Evolutionary conservation across 2,113 vertebrate species (phyloP).

Genomic region (Argyrosomus japonicus): DNA sequence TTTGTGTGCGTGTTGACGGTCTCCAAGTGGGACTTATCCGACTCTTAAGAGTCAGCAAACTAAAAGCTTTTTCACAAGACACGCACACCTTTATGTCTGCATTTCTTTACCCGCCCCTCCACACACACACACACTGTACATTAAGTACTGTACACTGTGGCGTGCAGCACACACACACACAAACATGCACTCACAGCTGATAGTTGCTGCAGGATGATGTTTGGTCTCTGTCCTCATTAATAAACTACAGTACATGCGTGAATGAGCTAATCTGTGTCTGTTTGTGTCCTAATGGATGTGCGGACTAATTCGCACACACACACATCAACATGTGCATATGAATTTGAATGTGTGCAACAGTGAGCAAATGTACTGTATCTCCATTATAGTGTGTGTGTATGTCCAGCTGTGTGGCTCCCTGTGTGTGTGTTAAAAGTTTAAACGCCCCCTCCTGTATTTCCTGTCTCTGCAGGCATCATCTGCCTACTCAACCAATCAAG

Average conservation of each 20-base stretch:
- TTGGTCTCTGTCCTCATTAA: slow-evolving; percentile 67
- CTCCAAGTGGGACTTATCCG: slow-evolving; percentile 18
- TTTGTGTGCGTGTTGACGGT: slow-evolving; percentile 9
- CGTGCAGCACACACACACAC: not conserved
- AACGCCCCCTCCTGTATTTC: slow-evolving; percentile 48
- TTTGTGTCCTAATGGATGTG: slow-evolving; percentile 2
- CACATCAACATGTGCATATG: not conserved
- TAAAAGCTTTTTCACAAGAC: slow-evolving; percentile 52
- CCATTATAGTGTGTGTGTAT: not conserved
- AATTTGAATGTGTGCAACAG: not conserved
- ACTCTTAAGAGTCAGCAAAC: slow-evolving; percentile 45
- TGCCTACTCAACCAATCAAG: slow-evolving; percentile 75
- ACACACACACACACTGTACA: not conserved
- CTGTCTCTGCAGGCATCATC: slow-evolving; percentile 58
- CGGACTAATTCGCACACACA: slow-evolving; percentile 1
- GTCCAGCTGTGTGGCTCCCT: not conserved
- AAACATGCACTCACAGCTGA: not conserved
- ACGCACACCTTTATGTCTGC: slow-evolving; percentile 3
- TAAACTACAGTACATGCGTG: slow-evolving; percentile 64
- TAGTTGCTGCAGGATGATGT: slow-evolving; percentile 2
- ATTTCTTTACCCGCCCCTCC: not conserved
- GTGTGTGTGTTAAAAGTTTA: slow-evolving; percentile 29
- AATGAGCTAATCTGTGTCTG: slow-evolving; percentile 32
- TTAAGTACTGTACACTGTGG: not conserved
- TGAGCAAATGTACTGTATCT: slow-evolving; percentile 8